Base-by-base conservation (phyloP, 2,797 vertebrate genomes). In the Arremon brunneinucha region DNA sequence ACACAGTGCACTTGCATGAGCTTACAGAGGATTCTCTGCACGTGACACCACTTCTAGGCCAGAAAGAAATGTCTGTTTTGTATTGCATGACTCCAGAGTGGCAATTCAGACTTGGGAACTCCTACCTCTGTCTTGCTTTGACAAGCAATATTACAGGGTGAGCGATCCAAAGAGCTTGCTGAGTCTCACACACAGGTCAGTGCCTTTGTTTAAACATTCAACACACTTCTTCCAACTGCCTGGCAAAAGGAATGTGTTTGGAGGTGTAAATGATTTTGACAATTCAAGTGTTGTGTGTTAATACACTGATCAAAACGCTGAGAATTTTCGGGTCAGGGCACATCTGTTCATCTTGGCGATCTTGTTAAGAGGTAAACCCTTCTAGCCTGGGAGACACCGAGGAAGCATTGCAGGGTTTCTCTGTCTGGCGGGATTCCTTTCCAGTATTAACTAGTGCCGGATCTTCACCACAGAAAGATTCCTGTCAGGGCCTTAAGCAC, bases 221-320 rank as follows among this genome's bases (percentile, higher is more conserved):
- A 68, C 41, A 62, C 13, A 9, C 56, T 90, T 59, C 78, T 88
- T 95, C 79, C 50, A 84, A 80, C 62, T 5, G 79, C 91, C 82
- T 93, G 87, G 89, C 89, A 94, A 96, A 95, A 97, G 83, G 78
- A 86, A 92, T 35, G 23, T 92, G 76, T 89, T 95, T 76, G 76
- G 68, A 89, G 46, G 84, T 85, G 75, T 87, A 93, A 95, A 95
- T 74, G 49, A 96, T 89, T 95, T 96, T 94, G 91, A 94, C 87
- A 93, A 89, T 91, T 91, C 63, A 83, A 91, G 63, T 52, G 89
- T 67, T 86, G 50, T 67, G 81, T 91, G 89, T 95, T 95, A 95
- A 85, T 92, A 89, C 55, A 72, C 57, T 85, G 81, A 95, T 89
- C 76, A 92, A 93, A 94, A 94, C 8, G 82, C 82, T 86, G 84